Conservation (phyloP, 2,113 vertebrate genomes). For the Ginglymostoma cirratum region DNA sequence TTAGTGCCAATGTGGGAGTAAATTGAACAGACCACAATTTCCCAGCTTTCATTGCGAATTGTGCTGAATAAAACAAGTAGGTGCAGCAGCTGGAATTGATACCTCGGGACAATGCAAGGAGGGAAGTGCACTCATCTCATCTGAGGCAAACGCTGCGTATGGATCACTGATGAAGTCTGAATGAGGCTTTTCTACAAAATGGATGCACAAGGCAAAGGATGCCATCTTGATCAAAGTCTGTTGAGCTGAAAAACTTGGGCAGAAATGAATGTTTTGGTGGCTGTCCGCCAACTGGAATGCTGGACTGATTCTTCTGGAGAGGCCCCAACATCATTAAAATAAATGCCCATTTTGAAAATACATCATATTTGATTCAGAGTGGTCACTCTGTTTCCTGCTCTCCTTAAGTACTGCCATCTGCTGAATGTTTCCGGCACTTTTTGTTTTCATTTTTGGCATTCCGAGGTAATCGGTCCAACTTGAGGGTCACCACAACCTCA, state of each 20-base stretch:
- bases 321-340: no score
- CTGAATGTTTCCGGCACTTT: not conserved
- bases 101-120: not conserved
- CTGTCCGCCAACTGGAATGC: no score
- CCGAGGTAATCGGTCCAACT: no score
- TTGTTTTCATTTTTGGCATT: not conserved
- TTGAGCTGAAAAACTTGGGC: not conserved
- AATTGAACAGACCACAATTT: not conserved
- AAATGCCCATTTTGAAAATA: no score
- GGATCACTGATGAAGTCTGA: not conserved
- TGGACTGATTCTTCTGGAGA: no score
- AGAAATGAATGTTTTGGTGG: no score
- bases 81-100: not conserved
- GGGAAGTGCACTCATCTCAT: not conserved
- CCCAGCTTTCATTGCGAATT: not conserved
- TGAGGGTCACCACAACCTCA: no score
- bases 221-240: not conserved
- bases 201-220: not conserved
- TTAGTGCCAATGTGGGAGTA: not conserved
- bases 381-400: not conserved
- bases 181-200: not conserved
- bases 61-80: not conserved
- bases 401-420: not conserved
- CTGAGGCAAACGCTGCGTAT: not conserved
- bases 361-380: no score